Base-by-base conservation (phyloP, 2,888 invertebrate genomes). In the Xestia xanthographa region DNA sequence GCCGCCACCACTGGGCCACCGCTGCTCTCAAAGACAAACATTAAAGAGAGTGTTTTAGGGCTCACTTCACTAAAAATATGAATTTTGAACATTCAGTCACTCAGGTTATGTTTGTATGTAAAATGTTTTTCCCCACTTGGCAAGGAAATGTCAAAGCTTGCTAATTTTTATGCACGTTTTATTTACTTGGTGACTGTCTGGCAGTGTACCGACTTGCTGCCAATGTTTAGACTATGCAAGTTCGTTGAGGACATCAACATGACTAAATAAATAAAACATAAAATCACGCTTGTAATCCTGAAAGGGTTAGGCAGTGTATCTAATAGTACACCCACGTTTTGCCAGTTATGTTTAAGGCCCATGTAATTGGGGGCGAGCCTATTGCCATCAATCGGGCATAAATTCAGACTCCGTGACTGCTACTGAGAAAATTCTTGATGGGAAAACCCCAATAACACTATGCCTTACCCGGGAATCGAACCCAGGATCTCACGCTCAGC, bases 101-200 rank as follows among this genome's bases (percentile, higher is more conserved):
- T n/a, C n/a, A n/a, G n/a, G n/a, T n/a, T n/a, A n/a, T n/a, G n/a
- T n/a, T n/a, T n/a, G n/a, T n/a, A n/a, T 14, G 43, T n/a, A 72
- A 70, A 43, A 71, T 71, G n/a, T 71, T n/a, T 43, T 43, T 45
- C 34, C 71, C 34, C 43, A 72, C 34, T 72, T 70, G 34, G 72
- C 43, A 45, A 34, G 43, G n/a, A 34, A 72, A 71, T 70, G 20
- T 34, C 34, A 20, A 34, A 60, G 20, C 20, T 20, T 70, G 43
- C 20, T 5, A 43, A 45, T 72, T 72, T 43, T n/a, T n/a, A 34
- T 43, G 29, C 29, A 58, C 17, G 12, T 45, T 38, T 38, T 60
- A 45, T 77, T 29, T 58, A 45, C 34, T 45, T 58, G 34, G 43
- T 1, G 22, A 75, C 34, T 11, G 34, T 34, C 43, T 72, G 6